Conservation (phyloP, 92 coral and sea anemone genomes). For the Phenganax subtilis region DNA sequence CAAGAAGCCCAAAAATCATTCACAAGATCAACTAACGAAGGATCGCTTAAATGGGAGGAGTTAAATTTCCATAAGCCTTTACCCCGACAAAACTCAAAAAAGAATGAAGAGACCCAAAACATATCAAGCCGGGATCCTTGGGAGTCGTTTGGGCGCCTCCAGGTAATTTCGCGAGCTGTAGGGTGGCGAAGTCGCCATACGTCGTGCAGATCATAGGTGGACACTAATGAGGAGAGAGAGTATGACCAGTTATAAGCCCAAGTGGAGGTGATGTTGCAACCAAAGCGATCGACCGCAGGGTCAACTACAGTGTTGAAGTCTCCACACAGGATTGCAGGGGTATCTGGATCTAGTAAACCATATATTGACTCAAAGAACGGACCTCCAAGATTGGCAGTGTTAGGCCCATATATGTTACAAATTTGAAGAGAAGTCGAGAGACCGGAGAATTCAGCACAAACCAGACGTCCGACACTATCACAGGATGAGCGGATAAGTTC, state of each 20-base stretch:
- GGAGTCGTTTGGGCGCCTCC: constrained; percentile 38
- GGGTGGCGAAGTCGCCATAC: constrained; percentile 48
- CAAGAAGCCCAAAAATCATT: neutral
- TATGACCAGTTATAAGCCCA: constrained; percentile 37
- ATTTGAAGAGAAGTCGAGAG: neutral
- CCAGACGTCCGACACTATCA: neutral
- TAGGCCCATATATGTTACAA: constrained; percentile 20
- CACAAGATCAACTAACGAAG: neutral
- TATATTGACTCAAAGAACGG: constrained; percentile 21
- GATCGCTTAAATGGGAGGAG: constrained; percentile 35
- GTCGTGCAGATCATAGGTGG: neutral
- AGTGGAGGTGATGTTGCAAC: neutral
- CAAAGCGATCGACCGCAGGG: neutral
- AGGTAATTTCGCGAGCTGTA: neutral
- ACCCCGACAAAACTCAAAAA: constrained; percentile 2
- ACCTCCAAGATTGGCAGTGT: neutral
- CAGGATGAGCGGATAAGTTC: neutral
- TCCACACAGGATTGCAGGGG: neutral
- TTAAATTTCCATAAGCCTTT: constrained; percentile 57
- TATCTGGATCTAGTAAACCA: neutral
- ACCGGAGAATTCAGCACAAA: neutral
- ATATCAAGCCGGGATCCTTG: constrained; percentile 49
- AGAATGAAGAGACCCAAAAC: constrained; percentile 27
- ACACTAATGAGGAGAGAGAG: neutral
- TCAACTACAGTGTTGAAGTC: constrained; percentile 20